phyloP scores from a whole-genome alignment of 2,113 vertebrate genomes.

The Gallinago undulata region DNA sequence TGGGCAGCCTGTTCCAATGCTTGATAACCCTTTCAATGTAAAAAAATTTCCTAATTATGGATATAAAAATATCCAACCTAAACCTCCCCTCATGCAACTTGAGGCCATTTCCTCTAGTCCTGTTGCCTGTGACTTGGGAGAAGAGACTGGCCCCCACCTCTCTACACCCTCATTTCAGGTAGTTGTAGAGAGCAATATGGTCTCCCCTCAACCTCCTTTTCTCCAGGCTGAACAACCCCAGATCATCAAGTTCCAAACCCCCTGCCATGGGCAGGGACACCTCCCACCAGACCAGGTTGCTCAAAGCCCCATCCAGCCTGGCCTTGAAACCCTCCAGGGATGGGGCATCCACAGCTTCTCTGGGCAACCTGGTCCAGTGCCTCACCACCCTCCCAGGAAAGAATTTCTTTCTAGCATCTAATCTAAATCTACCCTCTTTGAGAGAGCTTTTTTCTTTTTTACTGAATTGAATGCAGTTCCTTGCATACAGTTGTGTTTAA shows the following conservation, averaged over 20 bases:
- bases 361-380: background rate
- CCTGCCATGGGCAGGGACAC: background rate
- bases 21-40: too few relatives aligned
- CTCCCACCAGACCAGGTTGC: background rate
- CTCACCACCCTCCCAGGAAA: background rate
- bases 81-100: too few relatives aligned
- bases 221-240: background rate
- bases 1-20: too few relatives aligned
- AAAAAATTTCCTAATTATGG: too few relatives aligned
- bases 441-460: background rate
- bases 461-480: background rate
- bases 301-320: background rate
- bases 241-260: background rate
- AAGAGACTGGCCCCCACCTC: too few relatives aligned
- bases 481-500: background rate
- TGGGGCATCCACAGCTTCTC: background rate
- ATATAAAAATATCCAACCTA: too few relatives aligned
- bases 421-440: background rate
- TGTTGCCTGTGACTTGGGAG: too few relatives aligned
- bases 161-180: too few relatives aligned
- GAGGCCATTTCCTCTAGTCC: too few relatives aligned
- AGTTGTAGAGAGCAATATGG: too few relatives aligned
- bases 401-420: background rate
- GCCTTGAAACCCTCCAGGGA: background rate
- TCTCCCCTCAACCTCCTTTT: too few relatives aligned